Evolutionary conservation across 1,140 invertebrate species (phyloP), one percentile per base, ranked within the genome.

Genomic region (Thaumetopoea pityocampa): DNA sequence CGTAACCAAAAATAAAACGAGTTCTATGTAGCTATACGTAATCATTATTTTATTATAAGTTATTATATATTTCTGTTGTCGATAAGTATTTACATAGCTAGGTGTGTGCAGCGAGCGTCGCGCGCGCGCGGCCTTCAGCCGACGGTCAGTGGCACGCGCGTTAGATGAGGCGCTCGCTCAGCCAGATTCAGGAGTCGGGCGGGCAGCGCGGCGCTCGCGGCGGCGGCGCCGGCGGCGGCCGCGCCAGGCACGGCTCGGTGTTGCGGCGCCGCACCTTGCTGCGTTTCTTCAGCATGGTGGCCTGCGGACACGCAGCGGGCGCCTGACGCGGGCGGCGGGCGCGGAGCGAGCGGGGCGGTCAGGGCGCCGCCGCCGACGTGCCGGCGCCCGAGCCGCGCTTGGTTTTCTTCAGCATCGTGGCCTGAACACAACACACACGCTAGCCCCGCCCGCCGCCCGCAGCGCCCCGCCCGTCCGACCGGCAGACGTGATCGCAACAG

Each of bases 261-360:
- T 97, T 96, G 69, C 95, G 91, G 45, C 95, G 89, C 87, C 96
- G 96, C 89, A 97, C 96, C 90, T 97, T 97, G 72, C 92, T 97
- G 89, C 91, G 92, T 88, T 94, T 93, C 90, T 94, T 94, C 87
- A 94, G 87, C 92, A 94, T 94, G 73, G 92, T 94, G 60, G 92
- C 92, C 93, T 94, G 89, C 82, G 84, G 85, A 85, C 81, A 59
- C 83, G 80, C 80, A 70, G 77, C 64, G 61, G 61, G 54, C 61
- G 41, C 24, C 58, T 62, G 63, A 51, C 33, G 54, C 62, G 62
- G 58, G 59, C 54, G 14, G 42, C 42, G 55, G 78, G 74, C 67
- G 82, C 81, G 69, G 78, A 63, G 73, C 74, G 68, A 57, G 69
- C 51, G 56, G 30, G 57, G 59, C 66, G 66, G 62, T 74, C 70